Evolutionary conservation across 1,140 invertebrate genomes (phyloP), one percentile per base, ranked within the genome.

Genomic region (Pygmarrhopalites habei): DNA sequence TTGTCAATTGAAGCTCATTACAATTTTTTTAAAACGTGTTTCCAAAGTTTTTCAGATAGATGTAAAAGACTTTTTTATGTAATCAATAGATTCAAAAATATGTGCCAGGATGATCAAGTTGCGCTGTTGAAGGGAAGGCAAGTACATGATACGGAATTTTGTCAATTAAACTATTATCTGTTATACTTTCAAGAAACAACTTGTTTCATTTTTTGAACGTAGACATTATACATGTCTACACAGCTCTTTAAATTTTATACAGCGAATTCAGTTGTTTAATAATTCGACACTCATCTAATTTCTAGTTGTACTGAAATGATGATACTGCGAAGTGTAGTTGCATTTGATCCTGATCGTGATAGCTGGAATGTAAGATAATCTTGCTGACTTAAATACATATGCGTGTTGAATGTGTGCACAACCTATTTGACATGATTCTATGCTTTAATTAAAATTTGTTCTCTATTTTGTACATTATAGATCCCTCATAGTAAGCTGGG

Each of bases 221-320:
- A 75, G 69, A 66, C 57, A 60, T 55, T 39, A 30, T 43, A 10
- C 25, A 21, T 41, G 3, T 10, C 49, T 17, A 7, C n/a, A n/a
- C 28, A 7, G 23, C 41, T 41, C 53, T 35, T 51, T 60, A n/a
- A n/a, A n/a, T 25, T 63, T 30, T 0, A 47, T 53, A 32, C n/a
- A n/a, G n/a, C n/a, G n/a, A n/a, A n/a, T n/a, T n/a, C n/a, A n/a
- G n/a, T n/a, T n/a, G n/a, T 52, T 28, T 19, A n/a, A n/a, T n/a
- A n/a, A n/a, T n/a, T n/a, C n/a, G n/a, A n/a, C n/a, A n/a, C n/a
- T n/a, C n/a, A n/a, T n/a, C n/a, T n/a, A n/a, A n/a, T n/a, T n/a
- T n/a, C n/a, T n/a, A n/a, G 86, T 0, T 91, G 88, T 63, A 91
- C 88, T 58, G 90, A 95, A 78, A 89, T 96, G 82, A 88, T 95